Evolutionary conservation across 2,797 vertebrate genomes (phyloP).

Genomic region (Thaleichthys pacificus): DNA sequence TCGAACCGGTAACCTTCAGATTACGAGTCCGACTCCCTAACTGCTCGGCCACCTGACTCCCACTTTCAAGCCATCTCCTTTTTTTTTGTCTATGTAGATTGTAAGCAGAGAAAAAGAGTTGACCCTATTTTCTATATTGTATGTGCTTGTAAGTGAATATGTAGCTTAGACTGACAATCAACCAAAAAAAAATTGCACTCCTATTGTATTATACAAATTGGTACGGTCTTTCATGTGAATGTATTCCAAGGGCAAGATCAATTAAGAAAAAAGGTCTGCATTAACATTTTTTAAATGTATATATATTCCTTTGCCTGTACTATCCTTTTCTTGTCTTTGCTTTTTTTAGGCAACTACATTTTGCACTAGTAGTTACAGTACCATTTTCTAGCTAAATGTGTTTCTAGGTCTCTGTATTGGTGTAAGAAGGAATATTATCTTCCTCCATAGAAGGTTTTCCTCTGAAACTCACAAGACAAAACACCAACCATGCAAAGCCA

Average conservation of each 20-base stretch:
- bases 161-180: slow-evolving; percentile 5
- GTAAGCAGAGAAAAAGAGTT: not conserved
- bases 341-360: not conserved
- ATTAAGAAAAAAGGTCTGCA: no score
- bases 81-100: not conserved
- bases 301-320: not conserved
- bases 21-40: no score
- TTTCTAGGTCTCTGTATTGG: not conserved
- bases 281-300: slow-evolving; percentile 1
- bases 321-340: not conserved
- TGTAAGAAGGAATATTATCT: no score
- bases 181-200: not conserved
- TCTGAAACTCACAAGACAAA: no score
- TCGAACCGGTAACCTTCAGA: no score
- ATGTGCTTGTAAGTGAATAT: not conserved
- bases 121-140: not conserved
- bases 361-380: no score
- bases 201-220: not conserved
- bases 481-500: no score
- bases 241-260: no score
- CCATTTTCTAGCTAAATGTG: not conserved
- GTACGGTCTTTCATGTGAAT: not conserved
- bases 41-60: no score
- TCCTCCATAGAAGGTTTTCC: no score
- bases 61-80: not conserved